Conservation (phyloP, 2,888 invertebrate genomes). For the Ferdinandea cuprea region DNA sequence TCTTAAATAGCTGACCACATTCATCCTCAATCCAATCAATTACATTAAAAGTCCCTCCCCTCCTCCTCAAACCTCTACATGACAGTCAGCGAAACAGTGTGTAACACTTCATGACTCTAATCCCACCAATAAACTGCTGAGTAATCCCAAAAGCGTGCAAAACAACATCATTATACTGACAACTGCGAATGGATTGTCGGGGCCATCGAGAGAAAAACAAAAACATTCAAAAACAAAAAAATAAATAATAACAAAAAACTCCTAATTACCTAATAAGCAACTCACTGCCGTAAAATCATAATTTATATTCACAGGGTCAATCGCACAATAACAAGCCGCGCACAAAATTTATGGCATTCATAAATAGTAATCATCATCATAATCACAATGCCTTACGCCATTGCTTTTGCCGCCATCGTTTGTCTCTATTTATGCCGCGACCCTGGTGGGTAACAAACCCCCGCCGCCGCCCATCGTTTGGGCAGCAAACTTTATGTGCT, state of each 20-base stretch:
- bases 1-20: background rate
- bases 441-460: background rate
- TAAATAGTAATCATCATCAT: slow-evolving; percentile 69
- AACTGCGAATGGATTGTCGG: background rate
- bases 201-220: slow-evolving; percentile 3
- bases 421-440: slow-evolving; percentile 50
- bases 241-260: slow-evolving; percentile 20
- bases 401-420: slow-evolving; percentile 28
- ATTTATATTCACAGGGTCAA: slow-evolving; percentile 67
- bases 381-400: slow-evolving; percentile 48
- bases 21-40: slow-evolving; percentile 23
- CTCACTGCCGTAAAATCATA: slow-evolving; percentile 57
- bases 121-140: slow-evolving; percentile 28
- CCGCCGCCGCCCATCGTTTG: background rate
- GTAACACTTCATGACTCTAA: background rate
- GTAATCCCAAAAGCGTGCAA: slow-evolving; percentile 3
- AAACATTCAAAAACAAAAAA: slow-evolving; percentile 23
- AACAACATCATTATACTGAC: slow-evolving; percentile 10
- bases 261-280: slow-evolving; percentile 68
- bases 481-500: slow-evolving; percentile 35
- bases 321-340: slow-evolving; percentile 66
- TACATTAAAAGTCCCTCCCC: background rate
- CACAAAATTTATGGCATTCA: slow-evolving; percentile 58
- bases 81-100: background rate
- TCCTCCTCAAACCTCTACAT: background rate